Evolutionary conservation across 2,888 invertebrate species (phyloP).

Genomic region (Leucozona laternaria): DNA sequence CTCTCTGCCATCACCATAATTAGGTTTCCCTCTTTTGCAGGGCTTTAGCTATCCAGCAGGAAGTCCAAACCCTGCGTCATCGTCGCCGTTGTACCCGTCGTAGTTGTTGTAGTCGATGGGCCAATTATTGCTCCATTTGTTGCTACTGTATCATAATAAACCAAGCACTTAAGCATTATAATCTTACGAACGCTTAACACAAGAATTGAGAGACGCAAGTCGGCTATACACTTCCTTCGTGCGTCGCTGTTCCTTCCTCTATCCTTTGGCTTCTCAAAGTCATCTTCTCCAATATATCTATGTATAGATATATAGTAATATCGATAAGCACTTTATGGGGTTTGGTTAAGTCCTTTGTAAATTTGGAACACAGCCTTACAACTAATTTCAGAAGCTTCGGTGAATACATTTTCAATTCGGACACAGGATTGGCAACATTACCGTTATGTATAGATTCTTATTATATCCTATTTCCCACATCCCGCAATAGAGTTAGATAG

Average conservation of each 20-base stretch:
- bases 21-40: not conserved
- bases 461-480: conserved; percentile 22
- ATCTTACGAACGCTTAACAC: conserved; percentile 63
- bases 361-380: conserved; percentile 67
- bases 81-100: not conserved
- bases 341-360: conserved; percentile 54
- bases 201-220: conserved; percentile 4
- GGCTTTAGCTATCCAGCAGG: conserved; percentile 3
- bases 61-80: not conserved
- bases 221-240: not conserved
- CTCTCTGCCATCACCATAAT: conserved; percentile 15
- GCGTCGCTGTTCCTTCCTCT: not conserved
- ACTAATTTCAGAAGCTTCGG: conserved; percentile 46
- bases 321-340: conserved; percentile 66
- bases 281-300: conserved; percentile 43
- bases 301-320: conserved; percentile 20
- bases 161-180: conserved; percentile 66
- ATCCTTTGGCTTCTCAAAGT: conserved; percentile 23
- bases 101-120: conserved; percentile 2
- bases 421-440: conserved; percentile 56
- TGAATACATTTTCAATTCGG: conserved; percentile 34
- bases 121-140: conserved; percentile 46
- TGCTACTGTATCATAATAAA: conserved; percentile 52
- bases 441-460: conserved; percentile 51
- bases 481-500: not conserved